phyloP scores from a whole-genome alignment of 2,888 invertebrate species.

The Lathronympha strigana region DNA sequence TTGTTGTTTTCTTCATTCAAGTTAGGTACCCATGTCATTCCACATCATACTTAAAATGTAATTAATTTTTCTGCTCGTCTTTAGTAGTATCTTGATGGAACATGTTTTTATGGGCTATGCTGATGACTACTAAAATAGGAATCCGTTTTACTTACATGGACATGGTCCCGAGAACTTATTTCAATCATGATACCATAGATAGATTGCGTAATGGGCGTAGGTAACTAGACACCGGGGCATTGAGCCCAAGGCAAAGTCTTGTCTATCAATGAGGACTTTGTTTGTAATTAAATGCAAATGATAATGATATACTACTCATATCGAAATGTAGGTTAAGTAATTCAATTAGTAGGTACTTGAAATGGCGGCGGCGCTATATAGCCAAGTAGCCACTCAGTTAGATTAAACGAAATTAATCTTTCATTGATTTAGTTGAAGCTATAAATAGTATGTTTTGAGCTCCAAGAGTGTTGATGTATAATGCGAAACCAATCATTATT shows the following conservation, averaged over 20 bases:
- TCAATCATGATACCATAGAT: conserved; percentile 21
- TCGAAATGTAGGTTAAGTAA: conserved; percentile 24
- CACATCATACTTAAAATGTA: too few relatives aligned
- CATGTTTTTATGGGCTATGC: too few relatives aligned
- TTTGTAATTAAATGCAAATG: conserved; percentile 23
- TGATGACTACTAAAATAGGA: not conserved
- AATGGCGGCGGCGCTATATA: too few relatives aligned
- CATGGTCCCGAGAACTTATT: conserved; percentile 1
- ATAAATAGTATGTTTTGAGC: conserved; percentile 31
- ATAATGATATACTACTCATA: conserved; percentile 22
- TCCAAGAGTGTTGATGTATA: conserved; percentile 54
- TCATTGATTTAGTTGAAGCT: not conserved
- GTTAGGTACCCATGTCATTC: too few relatives aligned
- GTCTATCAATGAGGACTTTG: conserved; percentile 27
- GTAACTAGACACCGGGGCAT: conserved; percentile 34
- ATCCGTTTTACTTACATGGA: not conserved
- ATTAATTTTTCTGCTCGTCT: not conserved
- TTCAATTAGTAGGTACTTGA: not conserved
- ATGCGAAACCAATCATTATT: conserved; percentile 72
- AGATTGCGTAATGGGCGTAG: conserved; percentile 19
- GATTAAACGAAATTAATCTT: conserved; percentile 5
- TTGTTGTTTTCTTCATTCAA: conserved; percentile 1
- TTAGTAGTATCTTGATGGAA: too few relatives aligned
- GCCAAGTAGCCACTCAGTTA: conserved; percentile 3
- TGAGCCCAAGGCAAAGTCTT: conserved; percentile 24